These are phyloP conservation scores for Drosophila rhopaloa DNA, from an alignment of 1,140 invertebrate species.

Conservation along the genomic window DNA sequence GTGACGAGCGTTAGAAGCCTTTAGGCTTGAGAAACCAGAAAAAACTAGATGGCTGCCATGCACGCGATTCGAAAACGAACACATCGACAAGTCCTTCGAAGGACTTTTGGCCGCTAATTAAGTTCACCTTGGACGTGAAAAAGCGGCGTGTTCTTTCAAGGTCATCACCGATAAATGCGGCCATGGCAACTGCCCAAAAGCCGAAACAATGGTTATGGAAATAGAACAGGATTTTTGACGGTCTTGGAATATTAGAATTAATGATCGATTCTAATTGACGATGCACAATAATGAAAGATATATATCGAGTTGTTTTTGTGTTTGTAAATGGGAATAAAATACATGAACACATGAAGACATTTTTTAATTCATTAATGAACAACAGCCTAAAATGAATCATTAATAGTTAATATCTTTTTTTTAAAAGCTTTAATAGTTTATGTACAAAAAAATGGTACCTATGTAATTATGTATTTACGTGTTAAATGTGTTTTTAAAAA, in stretches of 20 bases:
- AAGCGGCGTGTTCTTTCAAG: slow-evolving; percentile 59
- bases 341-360: not conserved
- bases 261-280: slow-evolving; percentile 12
- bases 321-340: slow-evolving; percentile 3
- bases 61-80: slow-evolving; percentile 60
- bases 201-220: slow-evolving; percentile 32
- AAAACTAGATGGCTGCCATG: slow-evolving; percentile 34
- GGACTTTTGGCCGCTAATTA: slow-evolving; percentile 62
- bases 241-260: slow-evolving; percentile 14
- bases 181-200: slow-evolving; percentile 38
- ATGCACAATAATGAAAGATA: slow-evolving; percentile 6
- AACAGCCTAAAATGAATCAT: too few species aligned
- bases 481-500: not conserved
- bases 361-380: not conserved
- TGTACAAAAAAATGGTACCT: too few species aligned
- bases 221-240: slow-evolving; percentile 6
- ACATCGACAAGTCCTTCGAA: slow-evolving; percentile 42
- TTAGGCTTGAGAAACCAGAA: slow-evolving; percentile 8
- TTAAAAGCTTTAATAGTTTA: too few species aligned
- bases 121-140: slow-evolving; percentile 59
- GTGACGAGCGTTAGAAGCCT: slow-evolving; percentile 25
- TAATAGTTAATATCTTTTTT: too few species aligned
- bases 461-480: not conserved
- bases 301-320: not conserved
- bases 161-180: slow-evolving; percentile 66